A percentile compares a stretch with the other conserved stretches of the same genome.
Evolutionary conservation across 2,113 vertebrate species (phyloP).

Genomic region (Ceyx cyanopectus): DNA sequence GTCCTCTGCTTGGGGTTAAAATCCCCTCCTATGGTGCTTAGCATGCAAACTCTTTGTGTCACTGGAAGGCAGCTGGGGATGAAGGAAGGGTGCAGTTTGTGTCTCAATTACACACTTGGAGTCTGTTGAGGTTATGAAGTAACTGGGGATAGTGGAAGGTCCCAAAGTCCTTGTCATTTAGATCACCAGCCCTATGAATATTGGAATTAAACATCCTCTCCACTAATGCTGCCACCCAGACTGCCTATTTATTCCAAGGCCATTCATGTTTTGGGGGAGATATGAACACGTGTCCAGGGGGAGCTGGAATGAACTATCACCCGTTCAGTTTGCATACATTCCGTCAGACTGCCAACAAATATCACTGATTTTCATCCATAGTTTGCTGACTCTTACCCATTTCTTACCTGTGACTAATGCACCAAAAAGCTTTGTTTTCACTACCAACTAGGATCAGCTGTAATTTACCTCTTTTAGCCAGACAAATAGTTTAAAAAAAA

Average conservation of each 20-base stretch:
- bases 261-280: not conserved
- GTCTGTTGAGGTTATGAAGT: not conserved
- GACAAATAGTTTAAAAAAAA: not conserved
- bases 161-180: not conserved
- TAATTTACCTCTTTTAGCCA: not conserved
- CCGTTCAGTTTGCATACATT: not conserved
- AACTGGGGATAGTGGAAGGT: not conserved
- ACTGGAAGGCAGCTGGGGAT: not conserved
- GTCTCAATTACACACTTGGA: not conserved
- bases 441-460: not conserved
- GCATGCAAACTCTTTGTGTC: not conserved
- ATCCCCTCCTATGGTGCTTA: not conserved
- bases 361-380: not conserved
- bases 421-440: not conserved
- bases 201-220: not conserved
- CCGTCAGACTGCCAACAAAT: not conserved
- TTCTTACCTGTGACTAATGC: not conserved
- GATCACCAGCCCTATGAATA: not conserved
- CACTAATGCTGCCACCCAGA: not conserved
- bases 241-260: not conserved
- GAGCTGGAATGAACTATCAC: not conserved
- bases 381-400: fast-evolving
- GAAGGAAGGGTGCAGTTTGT: not conserved
- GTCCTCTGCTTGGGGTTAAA: conserved; percentile 26
- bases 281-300: not conserved